phyloP scores from a whole-genome alignment of 2,888 invertebrate genomes.

The Hirtodrosophila histrioides region DNA sequence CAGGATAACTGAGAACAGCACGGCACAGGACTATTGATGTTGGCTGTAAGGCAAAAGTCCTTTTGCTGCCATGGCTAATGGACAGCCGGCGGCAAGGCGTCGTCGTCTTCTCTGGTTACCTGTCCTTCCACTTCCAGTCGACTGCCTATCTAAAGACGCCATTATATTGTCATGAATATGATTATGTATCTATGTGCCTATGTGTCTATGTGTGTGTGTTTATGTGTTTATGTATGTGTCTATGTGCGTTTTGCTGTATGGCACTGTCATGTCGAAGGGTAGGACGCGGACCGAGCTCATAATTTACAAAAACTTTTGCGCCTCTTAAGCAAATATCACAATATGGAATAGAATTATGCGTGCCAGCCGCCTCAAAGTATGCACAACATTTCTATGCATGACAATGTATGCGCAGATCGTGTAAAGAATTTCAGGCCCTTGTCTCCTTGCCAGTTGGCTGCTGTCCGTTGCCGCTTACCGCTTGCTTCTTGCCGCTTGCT shows the following conservation, averaged over 20 bases:
- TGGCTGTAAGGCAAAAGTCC: slow-evolving; percentile 32
- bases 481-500: not conserved
- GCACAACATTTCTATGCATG: slow-evolving; percentile 29
- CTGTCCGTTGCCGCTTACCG: not conserved
- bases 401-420: slow-evolving; percentile 51
- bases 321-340: slow-evolving; percentile 48
- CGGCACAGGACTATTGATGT: slow-evolving; percentile 11
- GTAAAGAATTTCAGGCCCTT: slow-evolving; percentile 39
- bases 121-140: slow-evolving; percentile 1
- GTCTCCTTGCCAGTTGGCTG: slow-evolving; percentile 7
- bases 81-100: slow-evolving; percentile 44
- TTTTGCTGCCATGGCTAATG: slow-evolving; percentile 41
- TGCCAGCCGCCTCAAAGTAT: slow-evolving; percentile 46
- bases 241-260: not conserved
- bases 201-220: too few species aligned
- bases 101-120: slow-evolving; percentile 47
- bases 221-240: slow-evolving; percentile 4
- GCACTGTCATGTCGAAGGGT: slow-evolving; percentile 8
- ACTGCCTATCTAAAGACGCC: slow-evolving; percentile 53
- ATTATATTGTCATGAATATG: slow-evolving; percentile 77
- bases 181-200: slow-evolving; percentile 38
- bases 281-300: slow-evolving; percentile 17
- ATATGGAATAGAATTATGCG: slow-evolving; percentile 53
- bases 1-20: not conserved
- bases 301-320: slow-evolving; percentile 49